Percentiles rank a stretch among this genome's conserved stretches.
Evolutionary conservation across 2,113 vertebrate genomes (phyloP).

Genomic region (Camelus dromedarius): DNA sequence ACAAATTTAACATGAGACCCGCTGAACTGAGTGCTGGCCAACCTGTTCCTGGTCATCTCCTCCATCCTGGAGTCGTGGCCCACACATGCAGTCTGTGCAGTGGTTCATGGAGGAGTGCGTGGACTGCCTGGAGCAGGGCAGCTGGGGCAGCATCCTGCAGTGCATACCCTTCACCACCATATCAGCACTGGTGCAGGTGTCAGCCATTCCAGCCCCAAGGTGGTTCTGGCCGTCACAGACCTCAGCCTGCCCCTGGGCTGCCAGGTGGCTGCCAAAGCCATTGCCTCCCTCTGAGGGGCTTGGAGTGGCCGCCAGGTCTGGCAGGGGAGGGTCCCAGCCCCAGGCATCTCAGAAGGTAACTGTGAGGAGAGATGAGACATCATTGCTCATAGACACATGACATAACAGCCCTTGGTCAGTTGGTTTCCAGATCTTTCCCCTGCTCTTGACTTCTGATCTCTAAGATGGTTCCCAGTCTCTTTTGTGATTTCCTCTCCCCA

Average conservation of each 20-base stretch:
- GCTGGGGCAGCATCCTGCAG: constrained; percentile 96
- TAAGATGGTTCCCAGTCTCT: not conserved
- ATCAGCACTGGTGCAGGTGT: constrained; percentile 96
- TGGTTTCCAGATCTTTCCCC: not conserved
- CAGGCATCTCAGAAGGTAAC: not conserved
- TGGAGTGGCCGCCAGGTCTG: not conserved
- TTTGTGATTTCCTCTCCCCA: not conserved
- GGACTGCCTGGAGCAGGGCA: constrained; percentile 96
- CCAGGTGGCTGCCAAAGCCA: constrained; percentile 97
- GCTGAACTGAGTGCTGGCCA: constrained; percentile 96
- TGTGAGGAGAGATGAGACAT: not conserved
- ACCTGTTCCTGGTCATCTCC: constrained; percentile 97
- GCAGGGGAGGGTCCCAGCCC: not conserved
- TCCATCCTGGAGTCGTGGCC: constrained; percentile 96
- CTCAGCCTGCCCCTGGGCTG: constrained; percentile 96
- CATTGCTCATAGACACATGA: not conserved
- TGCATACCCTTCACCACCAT: constrained; percentile 99
- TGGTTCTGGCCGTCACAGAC: constrained; percentile 96
- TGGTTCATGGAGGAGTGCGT: constrained; percentile 99
- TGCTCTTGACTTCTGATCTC: not conserved
- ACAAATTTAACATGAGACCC: constrained; percentile 99
- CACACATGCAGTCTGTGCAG: constrained; percentile 99
- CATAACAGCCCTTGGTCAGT: not conserved
- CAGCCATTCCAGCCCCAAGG: constrained; percentile 96
- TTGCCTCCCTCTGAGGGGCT: constrained; percentile 91